Evolutionary conservation across 2,797 vertebrate genomes (phyloP).

Genomic region (Huso huso): DNA sequence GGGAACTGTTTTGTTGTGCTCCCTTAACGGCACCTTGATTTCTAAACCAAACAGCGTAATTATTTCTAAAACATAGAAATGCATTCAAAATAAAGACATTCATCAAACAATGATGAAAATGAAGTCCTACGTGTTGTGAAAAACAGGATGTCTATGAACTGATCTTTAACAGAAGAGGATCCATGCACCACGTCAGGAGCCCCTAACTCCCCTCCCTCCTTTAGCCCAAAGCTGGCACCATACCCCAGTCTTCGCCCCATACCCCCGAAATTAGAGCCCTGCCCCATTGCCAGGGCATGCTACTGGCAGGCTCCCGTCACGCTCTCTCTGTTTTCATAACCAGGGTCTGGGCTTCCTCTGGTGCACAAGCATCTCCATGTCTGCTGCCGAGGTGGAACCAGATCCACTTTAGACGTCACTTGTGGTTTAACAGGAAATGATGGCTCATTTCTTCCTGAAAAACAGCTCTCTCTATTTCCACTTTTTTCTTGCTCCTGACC

Average conservation of each 20-base stretch:
- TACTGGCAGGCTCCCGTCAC: background rate
- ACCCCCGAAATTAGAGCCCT: background rate
- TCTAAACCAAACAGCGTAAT: no score
- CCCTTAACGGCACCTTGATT: background rate
- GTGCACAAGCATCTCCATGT: background rate
- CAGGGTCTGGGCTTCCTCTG: background rate
- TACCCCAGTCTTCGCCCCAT: background rate
- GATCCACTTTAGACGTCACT: background rate
- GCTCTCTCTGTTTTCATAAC: constrained; percentile 1
- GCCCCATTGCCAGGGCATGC: background rate
- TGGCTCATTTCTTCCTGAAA: constrained; percentile 1
- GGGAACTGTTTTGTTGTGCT: background rate
- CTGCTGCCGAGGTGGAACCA: background rate
- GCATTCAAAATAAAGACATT: background rate
- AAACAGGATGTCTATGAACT: no score
- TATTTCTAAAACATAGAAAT: no score
- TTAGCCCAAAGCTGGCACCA: constrained; percentile 1
- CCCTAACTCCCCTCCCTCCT: background rate
- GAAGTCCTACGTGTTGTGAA: no score
- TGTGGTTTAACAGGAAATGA: background rate
- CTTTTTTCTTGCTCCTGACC: background rate
- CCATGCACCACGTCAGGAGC: background rate
- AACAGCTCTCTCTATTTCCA: background rate
- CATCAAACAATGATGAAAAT: background rate
- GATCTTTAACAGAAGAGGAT: no score